Percentiles rank a stretch among this genome's conserved stretches.
phyloP scores from a whole-genome alignment of 2,888 invertebrate genomes.

The Agriopis leucophaearia region DNA sequence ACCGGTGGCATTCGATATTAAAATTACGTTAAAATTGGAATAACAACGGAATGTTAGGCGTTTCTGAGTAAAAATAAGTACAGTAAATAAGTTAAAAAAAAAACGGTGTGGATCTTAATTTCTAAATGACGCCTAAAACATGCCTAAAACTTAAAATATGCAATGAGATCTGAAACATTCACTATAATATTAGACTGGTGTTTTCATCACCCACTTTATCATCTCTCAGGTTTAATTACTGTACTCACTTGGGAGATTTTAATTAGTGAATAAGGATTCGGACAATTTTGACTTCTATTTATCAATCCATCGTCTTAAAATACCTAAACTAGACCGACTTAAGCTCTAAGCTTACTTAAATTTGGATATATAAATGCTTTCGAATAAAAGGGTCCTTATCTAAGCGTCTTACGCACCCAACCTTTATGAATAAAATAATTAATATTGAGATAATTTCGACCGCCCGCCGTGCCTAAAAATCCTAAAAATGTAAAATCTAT shows the following conservation, averaged over 20 bases:
- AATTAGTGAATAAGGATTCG: background rate
- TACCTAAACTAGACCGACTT: constrained; percentile 25
- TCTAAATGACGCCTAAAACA: constrained; percentile 49
- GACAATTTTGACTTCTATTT: constrained; percentile 1
- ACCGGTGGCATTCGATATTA: constrained; percentile 66
- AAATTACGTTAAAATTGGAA: constrained; percentile 57
- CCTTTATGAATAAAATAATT: constrained; percentile 28
- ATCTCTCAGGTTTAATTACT: background rate
- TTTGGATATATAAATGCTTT: constrained; percentile 46
- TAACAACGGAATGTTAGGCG: constrained; percentile 70
- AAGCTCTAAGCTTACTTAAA: constrained; percentile 31
- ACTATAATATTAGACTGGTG: constrained; percentile 10
- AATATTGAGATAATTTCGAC: constrained; percentile 33
- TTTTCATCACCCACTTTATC: background rate
- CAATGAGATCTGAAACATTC: constrained; percentile 68
- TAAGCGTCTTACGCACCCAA: constrained; percentile 31
- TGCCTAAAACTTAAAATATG: constrained; percentile 60
- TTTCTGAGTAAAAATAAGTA: constrained; percentile 46
- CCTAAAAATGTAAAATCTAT: constrained; percentile 64
- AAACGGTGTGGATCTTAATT: constrained; percentile 47
- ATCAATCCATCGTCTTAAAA: constrained; percentile 3
- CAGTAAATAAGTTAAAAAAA: constrained; percentile 9
- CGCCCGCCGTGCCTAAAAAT: constrained; percentile 32
- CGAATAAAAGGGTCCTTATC: constrained; percentile 34
- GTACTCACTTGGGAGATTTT: background rate